Base-by-base conservation (phyloP, 1,140 invertebrate genomes). In the Cryptotermes secundus region DNA sequence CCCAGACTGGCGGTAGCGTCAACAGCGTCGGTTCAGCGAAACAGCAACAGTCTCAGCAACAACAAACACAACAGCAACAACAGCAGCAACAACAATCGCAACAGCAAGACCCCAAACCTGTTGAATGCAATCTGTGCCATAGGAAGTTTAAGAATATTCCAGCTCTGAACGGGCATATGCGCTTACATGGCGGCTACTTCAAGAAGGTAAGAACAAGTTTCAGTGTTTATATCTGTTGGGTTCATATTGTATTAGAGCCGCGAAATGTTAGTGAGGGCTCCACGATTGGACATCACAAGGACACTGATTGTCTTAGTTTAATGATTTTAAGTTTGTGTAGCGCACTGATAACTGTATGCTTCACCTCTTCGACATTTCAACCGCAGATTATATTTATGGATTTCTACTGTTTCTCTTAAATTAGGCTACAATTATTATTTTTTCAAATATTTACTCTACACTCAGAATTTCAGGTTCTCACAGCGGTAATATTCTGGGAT, bases 111-210 rank as follows among this genome's bases (percentile, higher is more conserved):
- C 91, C 92, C 31, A 96, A 96, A 88, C 96, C 96, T 36, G 97
- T 98, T 35, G 96, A 97, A 89, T 99, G 98, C 90, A 97, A 96
- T 90, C 92, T 99, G 65, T 99, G 98, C 89, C 95, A 97, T 89
- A 93, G 97, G 82, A 95, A 97, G 89, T 99, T 99, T 90, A 99
- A 99, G 91, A 99, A 99, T 90, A 96, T 98, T 89, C 97, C 97
- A 14, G 98, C 97, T 31, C 93, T 99, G 45, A 99, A 99, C 91
- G 97, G 98, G 26, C 97, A 99, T 88, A 99, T 99, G 97, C 92
- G 98, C 87, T 91, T 99, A 35, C 97, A 99, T 90, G 98, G 98
- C 26, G 97, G 97, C 83, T 99, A 98, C 90, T 97, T 98, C 88
- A 98, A 98, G 90, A 98, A 98, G 93, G 96, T 96, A 89, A 87